These are phyloP conservation scores for Chaetoderma sp. DNA, from an alignment of 2,888 invertebrate species.

Conservation along the genomic window DNA sequence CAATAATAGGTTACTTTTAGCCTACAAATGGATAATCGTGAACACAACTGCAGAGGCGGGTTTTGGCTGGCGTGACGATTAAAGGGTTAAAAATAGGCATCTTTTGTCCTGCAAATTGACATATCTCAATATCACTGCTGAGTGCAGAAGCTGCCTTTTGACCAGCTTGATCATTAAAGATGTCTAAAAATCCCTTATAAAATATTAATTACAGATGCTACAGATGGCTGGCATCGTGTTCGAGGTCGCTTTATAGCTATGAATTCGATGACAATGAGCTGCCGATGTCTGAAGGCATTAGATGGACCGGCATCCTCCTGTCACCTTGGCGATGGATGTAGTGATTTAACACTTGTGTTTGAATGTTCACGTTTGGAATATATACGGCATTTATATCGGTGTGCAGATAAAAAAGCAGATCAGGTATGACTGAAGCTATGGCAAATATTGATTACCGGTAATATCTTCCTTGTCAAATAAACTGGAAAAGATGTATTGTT, in stretches of 20 bases:
- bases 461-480: background rate
- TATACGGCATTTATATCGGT: conserved; percentile 76
- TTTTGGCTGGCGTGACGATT: no score
- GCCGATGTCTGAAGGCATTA: conserved; percentile 81
- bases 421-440: no score
- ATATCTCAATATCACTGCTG: no score
- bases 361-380: conserved; percentile 81
- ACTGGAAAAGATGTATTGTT: background rate
- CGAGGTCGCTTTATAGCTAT: conserved; percentile 78
- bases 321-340: conserved; percentile 84
- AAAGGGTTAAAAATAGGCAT: no score
- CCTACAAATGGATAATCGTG: no score
- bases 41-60: no score
- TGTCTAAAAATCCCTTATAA: no score
- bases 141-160: no score
- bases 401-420: conserved; percentile 74
- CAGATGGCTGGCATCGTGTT: conserved; percentile 72
- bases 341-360: conserved; percentile 81
- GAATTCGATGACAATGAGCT: conserved; percentile 82
- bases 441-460: conserved; percentile 32
- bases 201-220: no score
- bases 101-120: no score
- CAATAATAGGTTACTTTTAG: no score
- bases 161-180: no score
- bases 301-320: conserved; percentile 83